Conservation (phyloP, 2,888 invertebrate genomes). For the Rotaria socialis region DNA sequence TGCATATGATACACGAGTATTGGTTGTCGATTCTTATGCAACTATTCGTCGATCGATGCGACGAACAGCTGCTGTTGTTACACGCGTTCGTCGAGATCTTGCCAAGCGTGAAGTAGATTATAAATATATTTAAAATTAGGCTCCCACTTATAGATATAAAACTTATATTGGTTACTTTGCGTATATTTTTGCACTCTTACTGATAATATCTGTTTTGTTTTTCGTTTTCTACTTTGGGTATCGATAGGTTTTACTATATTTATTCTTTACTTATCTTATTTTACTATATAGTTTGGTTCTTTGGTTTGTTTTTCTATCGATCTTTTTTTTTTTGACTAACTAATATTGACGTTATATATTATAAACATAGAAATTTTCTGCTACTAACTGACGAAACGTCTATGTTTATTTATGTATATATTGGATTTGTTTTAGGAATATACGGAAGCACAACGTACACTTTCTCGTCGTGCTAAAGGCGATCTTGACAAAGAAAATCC, state of each 20-base stretch:
- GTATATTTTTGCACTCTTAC: neutral
- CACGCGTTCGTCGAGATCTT: conserved; percentile 17
- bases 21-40: conserved; percentile 29
- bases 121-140: neutral
- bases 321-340: neutral
- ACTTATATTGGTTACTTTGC: neutral
- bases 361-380: neutral
- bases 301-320: neutral
- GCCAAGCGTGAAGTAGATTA: conserved; percentile 18
- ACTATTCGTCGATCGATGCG: conserved; percentile 33
- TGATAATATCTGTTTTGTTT: neutral
- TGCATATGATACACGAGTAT: conserved; percentile 27
- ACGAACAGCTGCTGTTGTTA: conserved; percentile 27
- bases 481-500: neutral
- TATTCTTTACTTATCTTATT: neutral
- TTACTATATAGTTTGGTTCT: neutral
- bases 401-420: neutral
- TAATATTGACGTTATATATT: neutral
- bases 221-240: neutral
- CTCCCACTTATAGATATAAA: neutral
- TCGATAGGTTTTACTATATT: neutral
- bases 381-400: neutral
- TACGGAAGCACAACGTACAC: conserved; percentile 10
- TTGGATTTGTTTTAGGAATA: conserved; percentile 2
- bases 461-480: conserved; percentile 26